Evolutionary conservation across 2,797 vertebrate species (phyloP), one percentile per base, ranked within the genome.

Genomic region (Syngnathus acus): DNA sequence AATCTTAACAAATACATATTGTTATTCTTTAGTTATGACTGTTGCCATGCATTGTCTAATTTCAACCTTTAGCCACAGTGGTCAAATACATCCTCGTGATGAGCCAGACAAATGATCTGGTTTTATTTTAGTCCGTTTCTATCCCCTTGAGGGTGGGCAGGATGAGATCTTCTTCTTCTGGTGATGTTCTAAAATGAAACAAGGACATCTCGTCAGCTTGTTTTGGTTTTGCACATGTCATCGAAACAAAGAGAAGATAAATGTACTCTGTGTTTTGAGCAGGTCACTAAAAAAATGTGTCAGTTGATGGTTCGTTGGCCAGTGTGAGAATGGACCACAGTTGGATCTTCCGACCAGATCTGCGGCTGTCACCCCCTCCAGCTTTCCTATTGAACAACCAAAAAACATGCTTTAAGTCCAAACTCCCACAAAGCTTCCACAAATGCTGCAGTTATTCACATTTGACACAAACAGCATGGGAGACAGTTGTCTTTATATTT

Each of bases 331-430:
- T 50, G 68, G 70, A 67, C 69, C 73, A 69, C 73, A 72, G 32
- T 32, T 32, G 32, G 32, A 4, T 4, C 32, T 32, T 32, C 32
- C 32, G 4, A 32, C 32, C 32, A 32, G 32, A 32, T 32, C 32
- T 32, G 32, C 4, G 32, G 32, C 32, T 71, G 73, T 65, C 68
- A 68, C 73, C 72, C 73, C 76, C 77, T 85, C 70, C 68, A 42
- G 69, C 42, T 13, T 78, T 65, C 78, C 68, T 68, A 85, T 79
- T 86, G 86, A 57, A 68, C 80, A 83, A 90, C 88, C 89, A 90
- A 88, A 88, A 78, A 85, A 87, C 87, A 87, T 78, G 82, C 69
- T 85, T 1, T 14, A 91, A 91, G 78, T 90, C 89, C 81, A 87
- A 87, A 80, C 78, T 86, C 82, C 84, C 82, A 70, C 83, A 82